Conservation (phyloP, 2,888 invertebrate species). For the Pterostichus niger region DNA sequence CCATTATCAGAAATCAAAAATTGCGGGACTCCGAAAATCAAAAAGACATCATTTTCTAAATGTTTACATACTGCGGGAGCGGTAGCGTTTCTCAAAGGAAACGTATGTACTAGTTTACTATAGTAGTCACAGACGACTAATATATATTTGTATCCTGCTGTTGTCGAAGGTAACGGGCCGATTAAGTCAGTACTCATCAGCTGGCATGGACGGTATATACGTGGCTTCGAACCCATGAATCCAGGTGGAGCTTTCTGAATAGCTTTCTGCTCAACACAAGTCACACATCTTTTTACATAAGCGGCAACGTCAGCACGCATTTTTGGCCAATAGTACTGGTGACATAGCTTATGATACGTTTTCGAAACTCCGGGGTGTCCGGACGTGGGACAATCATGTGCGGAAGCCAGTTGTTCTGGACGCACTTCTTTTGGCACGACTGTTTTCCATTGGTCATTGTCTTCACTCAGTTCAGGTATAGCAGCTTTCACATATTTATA, state of each 20-base stretch:
- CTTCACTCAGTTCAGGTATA: not conserved
- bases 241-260: not conserved
- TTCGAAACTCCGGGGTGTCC: not conserved
- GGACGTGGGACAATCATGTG: not conserved
- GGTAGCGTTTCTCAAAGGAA: not conserved
- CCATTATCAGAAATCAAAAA: conserved; percentile 13
- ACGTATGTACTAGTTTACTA: not conserved
- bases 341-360: not conserved
- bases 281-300: not conserved
- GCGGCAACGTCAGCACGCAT: not conserved
- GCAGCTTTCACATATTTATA: not conserved
- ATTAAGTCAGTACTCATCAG: not conserved
- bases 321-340: not conserved
- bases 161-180: not conserved
- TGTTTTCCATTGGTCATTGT: not conserved
- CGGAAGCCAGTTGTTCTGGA: not conserved
- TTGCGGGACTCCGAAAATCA: conserved; percentile 1
- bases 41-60: not conserved
- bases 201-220: not conserved
- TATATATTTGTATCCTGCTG: not conserved
- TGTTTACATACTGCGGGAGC: not conserved
- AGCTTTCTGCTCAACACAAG: not conserved
- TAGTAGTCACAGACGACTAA: not conserved
- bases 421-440: not conserved
- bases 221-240: not conserved